Percentiles rank a stretch among this genome's conserved stretches.
These are phyloP conservation scores for Antheraea yamamai DNA, from an alignment of 2,888 invertebrate genomes.

Conservation along the genomic window DNA sequence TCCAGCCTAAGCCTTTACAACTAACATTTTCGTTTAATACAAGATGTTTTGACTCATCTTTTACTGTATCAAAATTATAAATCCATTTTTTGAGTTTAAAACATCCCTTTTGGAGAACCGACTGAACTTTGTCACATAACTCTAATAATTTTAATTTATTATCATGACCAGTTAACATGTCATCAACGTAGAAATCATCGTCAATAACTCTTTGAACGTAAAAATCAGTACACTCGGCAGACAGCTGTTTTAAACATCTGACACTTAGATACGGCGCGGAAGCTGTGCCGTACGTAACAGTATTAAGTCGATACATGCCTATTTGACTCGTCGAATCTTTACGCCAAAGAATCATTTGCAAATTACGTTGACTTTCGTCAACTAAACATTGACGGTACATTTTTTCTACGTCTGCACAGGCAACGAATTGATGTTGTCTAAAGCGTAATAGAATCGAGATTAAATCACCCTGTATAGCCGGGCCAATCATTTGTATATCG, in stretches of 20 bases:
- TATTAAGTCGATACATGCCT: constrained; percentile 33
- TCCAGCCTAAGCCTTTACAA: constrained; percentile 31
- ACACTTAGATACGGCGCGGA: constrained; percentile 43
- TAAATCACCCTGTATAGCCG: constrained; percentile 22
- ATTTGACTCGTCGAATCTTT: constrained; percentile 30
- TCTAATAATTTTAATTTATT: constrained; percentile 22
- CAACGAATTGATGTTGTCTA: constrained; percentile 21
- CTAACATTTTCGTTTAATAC: constrained; percentile 24
- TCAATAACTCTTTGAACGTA: constrained; percentile 31
- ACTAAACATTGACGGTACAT: constrained; percentile 38
- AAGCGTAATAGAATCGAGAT: constrained; percentile 23
- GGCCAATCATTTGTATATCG: constrained; percentile 23
- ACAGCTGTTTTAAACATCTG: constrained; percentile 41
- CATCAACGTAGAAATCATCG: constrained; percentile 31
- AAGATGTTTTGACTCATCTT: constrained; percentile 16
- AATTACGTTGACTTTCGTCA: constrained; percentile 33
- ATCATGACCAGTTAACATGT: constrained; percentile 26
- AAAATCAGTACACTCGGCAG: constrained; percentile 36
- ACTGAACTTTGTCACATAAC: constrained; percentile 23
- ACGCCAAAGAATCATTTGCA: constrained; percentile 48
- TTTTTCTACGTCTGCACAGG: constrained; percentile 15
- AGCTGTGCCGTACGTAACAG: too few relatives aligned
- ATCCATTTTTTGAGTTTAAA: constrained; percentile 17
- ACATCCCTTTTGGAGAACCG: constrained; percentile 27
- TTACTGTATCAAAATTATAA: constrained; percentile 25